Evolutionary conservation across 2,113 vertebrate genomes (phyloP).

Genomic region (Hemichromis elongatus): DNA sequence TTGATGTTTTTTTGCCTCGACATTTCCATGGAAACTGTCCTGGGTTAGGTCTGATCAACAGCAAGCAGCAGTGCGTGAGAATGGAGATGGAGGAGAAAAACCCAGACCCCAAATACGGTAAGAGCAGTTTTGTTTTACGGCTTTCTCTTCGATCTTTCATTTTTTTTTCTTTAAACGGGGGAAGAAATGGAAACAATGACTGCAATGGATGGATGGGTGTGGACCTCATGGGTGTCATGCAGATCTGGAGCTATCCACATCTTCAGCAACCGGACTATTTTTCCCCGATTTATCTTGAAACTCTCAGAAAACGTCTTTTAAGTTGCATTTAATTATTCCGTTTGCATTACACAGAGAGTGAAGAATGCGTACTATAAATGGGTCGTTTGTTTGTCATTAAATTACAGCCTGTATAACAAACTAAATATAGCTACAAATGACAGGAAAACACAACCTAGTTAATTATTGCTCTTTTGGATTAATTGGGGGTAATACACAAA

Average conservation of each 20-base stretch:
- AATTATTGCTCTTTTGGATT: background rate
- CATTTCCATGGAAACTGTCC: slow-evolving; percentile 64
- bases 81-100: slow-evolving; percentile 70
- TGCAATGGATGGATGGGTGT: slow-evolving; percentile 64
- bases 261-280: background rate
- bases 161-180: background rate
- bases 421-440: background rate
- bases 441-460: background rate
- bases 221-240: slow-evolving; percentile 50
- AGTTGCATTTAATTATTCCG: background rate
- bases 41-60: slow-evolving; percentile 18
- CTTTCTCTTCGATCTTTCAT: background rate
- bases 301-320: background rate
- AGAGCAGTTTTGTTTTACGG: background rate
- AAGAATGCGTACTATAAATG: fast-evolving
- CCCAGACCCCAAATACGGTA: slow-evolving; percentile 69
- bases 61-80: slow-evolving; percentile 4
- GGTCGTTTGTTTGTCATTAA: background rate
- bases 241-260: slow-evolving; percentile 18
- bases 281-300: background rate
- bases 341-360: background rate
- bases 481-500: background rate
- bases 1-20: slow-evolving; percentile 28
- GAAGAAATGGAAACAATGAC: slow-evolving; percentile 66
- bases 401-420: background rate